phyloP scores from a whole-genome alignment of 2,113 vertebrate species.

The Chauna torquata region DNA sequence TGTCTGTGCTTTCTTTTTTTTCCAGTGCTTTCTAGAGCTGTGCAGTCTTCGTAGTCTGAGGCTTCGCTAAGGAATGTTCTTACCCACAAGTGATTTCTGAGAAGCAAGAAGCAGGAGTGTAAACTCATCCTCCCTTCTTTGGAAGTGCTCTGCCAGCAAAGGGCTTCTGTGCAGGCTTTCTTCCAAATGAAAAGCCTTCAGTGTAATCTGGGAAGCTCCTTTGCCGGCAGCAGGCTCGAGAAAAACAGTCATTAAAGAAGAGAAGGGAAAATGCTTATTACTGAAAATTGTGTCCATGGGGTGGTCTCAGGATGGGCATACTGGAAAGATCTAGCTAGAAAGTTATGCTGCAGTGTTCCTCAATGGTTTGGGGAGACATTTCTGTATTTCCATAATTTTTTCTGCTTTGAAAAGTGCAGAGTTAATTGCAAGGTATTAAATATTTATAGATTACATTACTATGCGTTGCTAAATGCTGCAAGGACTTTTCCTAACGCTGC shows the following conservation, averaged over 20 bases:
- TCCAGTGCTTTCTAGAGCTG: neutral
- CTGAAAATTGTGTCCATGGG: neutral
- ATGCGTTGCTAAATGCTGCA: neutral
- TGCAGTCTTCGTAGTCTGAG: neutral
- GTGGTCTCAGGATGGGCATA: neutral
- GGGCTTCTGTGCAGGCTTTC: neutral
- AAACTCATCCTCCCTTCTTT: neutral
- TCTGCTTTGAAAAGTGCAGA: neutral
- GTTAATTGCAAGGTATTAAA: slow-evolving; percentile 44
- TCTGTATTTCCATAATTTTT: neutral
- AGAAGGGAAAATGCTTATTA: neutral
- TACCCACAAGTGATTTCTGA: neutral
- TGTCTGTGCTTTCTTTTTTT: too few relatives aligned
- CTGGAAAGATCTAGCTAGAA: neutral
- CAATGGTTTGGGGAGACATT: neutral
- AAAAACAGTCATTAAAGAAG: neutral
- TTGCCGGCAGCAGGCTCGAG: neutral
- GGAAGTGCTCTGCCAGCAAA: neutral
- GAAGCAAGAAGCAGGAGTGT: neutral
- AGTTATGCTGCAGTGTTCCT: neutral
- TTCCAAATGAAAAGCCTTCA: neutral
- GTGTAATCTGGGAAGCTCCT: neutral
- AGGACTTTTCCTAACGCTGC: neutral
- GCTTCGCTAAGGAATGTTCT: neutral
- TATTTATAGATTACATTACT: slow-evolving; percentile 25